Evolutionary conservation across 1,140 invertebrate species (phyloP).

Genomic region (Papilio machaon): DNA sequence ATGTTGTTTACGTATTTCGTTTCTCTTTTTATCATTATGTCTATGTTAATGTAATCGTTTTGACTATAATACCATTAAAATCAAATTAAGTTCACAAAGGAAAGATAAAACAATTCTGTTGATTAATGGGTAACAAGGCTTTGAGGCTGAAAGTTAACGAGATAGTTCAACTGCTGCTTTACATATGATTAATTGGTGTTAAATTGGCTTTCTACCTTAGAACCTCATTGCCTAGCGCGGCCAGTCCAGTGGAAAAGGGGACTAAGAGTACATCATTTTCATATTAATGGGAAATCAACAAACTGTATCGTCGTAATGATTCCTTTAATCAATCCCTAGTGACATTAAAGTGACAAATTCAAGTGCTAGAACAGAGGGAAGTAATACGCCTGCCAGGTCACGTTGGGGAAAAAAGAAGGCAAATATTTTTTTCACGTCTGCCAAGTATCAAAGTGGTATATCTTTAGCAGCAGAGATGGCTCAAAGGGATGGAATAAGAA

Average conservation of each 20-base stretch:
- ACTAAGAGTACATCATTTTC: background rate
- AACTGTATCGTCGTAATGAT: background rate
- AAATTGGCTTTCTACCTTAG: constrained; percentile 3
- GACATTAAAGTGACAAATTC: no score
- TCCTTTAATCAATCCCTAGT: no score
- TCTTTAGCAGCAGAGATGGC: no score
- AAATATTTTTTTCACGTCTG: no score
- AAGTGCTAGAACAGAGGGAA: no score
- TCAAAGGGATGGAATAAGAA: no score
- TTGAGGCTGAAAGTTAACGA: background rate
- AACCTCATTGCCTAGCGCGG: background rate
- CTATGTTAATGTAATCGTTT: background rate
- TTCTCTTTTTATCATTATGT: background rate
- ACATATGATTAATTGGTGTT: background rate
- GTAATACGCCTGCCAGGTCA: no score
- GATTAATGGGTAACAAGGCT: background rate
- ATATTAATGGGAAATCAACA: background rate
- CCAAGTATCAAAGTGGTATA: no score
- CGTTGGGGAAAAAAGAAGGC: no score
- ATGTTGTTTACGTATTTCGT: background rate
- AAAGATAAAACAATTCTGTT: constrained; percentile 4
- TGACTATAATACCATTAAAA: background rate
- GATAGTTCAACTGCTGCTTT: background rate
- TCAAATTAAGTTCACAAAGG: background rate
- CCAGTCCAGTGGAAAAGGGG: background rate